Percentiles rank a stretch among this genome's conserved stretches.
phyloP scores from a whole-genome alignment of 2,888 invertebrate genomes.

The Volucella inanis region DNA sequence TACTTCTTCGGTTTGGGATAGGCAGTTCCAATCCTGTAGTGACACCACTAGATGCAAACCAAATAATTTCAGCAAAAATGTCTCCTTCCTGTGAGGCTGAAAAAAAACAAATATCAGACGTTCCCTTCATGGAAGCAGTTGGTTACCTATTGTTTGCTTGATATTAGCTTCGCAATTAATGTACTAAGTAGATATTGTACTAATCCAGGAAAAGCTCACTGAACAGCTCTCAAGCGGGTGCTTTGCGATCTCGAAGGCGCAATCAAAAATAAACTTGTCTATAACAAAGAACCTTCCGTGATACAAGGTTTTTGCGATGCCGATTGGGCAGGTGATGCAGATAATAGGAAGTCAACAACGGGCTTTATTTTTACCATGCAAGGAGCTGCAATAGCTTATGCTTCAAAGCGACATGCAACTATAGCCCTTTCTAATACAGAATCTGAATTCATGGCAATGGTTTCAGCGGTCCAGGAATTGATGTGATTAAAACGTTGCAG shows the following conservation, averaged over 20 bases:
- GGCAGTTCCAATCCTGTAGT: not conserved
- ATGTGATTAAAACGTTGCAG: not conserved
- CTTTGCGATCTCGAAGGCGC: no score
- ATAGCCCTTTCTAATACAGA: not conserved
- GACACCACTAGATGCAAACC: no score
- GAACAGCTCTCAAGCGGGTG: no score
- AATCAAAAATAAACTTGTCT: not conserved
- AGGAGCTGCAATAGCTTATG: slow-evolving; percentile 11
- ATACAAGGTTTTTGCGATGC: slow-evolving; percentile 14
- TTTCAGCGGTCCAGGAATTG: not conserved
- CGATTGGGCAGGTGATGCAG: not conserved
- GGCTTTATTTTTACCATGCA: slow-evolving; percentile 14
- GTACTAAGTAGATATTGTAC: no score
- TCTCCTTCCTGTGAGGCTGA: not conserved
- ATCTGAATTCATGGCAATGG: slow-evolving; percentile 9
- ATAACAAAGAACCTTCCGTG: not conserved
- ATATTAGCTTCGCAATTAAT: no score
- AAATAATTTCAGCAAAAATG: not conserved
- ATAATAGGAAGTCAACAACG: not conserved
- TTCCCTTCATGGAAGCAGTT: slow-evolving; percentile 16
- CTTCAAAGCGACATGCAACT: not conserved
- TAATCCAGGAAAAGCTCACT: no score
- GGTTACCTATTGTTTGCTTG: slow-evolving; percentile 9
- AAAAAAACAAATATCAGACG: slow-evolving; percentile 17
- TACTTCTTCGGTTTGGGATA: slow-evolving; percentile 4